phyloP scores from a whole-genome alignment of 2,797 vertebrate species.

The Taeniopygia guttata region DNA sequence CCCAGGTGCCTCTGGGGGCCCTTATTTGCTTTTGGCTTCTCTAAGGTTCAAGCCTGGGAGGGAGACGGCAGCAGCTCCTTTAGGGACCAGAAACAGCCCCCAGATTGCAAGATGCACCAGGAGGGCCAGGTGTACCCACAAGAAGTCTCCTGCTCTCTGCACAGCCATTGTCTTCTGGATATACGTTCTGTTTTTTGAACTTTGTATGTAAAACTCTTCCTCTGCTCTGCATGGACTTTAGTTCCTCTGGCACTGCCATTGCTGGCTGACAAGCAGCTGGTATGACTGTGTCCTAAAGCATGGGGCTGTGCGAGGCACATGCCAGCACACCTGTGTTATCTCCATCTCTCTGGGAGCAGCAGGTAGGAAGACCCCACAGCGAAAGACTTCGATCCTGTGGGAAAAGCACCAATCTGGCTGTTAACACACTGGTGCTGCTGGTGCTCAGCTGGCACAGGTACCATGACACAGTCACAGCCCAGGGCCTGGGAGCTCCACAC shows the following conservation, averaged over 20 bases:
- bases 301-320: rapidly evolving
- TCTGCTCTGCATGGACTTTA: not conserved
- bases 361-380: not conserved
- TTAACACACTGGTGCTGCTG: not conserved
- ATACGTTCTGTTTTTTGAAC: not conserved
- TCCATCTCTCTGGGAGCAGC: rapidly evolving
- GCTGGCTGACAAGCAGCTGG: not conserved
- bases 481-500: not conserved
- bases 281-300: not conserved
- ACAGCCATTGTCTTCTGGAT: not conserved
- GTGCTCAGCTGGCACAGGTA: not conserved
- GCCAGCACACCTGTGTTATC: not conserved
- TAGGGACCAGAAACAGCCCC: not conserved
- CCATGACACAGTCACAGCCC: rapidly evolving
- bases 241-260: not conserved
- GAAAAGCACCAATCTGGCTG: not conserved
- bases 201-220: not conserved
- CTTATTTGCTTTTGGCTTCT: not conserved
- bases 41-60: not conserved
- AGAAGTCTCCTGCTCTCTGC: not conserved
- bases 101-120: not conserved
- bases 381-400: not conserved
- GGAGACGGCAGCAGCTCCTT: not conserved
- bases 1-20: not conserved
- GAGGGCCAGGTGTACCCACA: not conserved